Conservation (phyloP, 2,797 vertebrate species). For the Alca torda region DNA sequence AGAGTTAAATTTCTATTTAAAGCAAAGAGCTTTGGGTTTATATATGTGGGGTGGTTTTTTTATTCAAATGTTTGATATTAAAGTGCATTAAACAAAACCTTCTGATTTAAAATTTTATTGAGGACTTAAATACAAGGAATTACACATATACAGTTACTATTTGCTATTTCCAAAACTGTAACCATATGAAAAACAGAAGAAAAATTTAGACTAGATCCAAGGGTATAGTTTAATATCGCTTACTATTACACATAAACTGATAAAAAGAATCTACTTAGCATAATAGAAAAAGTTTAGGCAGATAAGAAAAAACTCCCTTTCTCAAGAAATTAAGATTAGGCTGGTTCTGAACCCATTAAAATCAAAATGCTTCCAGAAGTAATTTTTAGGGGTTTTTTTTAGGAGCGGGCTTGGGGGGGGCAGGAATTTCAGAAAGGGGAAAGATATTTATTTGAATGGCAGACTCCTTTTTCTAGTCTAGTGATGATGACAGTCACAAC, state of each 20-base stretch:
- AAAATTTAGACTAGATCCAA: neutral
- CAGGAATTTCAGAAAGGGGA: neutral
- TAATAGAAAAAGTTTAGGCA: neutral
- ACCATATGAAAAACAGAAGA: neutral
- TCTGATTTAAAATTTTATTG: neutral
- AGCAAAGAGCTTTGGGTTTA: neutral
- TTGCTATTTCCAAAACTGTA: neutral
- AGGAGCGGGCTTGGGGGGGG: fast-evolving
- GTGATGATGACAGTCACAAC: neutral
- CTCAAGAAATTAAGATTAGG: neutral
- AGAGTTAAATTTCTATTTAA: slow-evolving; percentile 56
- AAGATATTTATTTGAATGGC: neutral
- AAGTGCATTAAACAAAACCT: neutral
- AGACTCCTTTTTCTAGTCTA: neutral
- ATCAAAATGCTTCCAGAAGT: neutral
- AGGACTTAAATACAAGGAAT: neutral
- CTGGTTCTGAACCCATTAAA: neutral
- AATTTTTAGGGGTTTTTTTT: neutral
- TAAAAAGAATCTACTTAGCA: neutral
- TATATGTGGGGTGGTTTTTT: neutral
- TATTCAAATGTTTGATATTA: neutral
- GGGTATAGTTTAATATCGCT: neutral
- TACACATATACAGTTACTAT: neutral
- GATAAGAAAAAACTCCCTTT: neutral
- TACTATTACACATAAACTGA: neutral